A percentile compares a stretch with the other conserved stretches of the same genome.
Evolutionary conservation across 2,797 vertebrate species (phyloP).

Genomic region (Perodicticus potto): DNA sequence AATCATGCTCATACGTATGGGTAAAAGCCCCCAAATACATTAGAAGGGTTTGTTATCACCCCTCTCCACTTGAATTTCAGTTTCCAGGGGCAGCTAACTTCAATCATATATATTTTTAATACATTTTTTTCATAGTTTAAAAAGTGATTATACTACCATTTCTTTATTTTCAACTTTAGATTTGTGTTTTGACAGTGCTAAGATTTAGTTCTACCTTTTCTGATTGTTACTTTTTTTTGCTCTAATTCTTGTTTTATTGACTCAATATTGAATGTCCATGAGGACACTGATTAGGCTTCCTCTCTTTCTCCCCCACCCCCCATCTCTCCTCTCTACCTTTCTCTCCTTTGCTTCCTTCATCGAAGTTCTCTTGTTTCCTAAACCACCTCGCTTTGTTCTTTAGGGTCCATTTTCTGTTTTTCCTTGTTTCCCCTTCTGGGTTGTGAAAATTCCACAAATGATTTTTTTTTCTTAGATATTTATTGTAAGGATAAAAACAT

Average conservation of each 20-base stretch:
- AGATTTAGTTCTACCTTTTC: neutral
- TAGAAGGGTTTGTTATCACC: neutral
- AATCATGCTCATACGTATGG: neutral
- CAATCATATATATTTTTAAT: neutral
- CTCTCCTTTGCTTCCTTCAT: neutral
- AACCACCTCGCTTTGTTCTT: neutral
- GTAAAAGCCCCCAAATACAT: neutral
- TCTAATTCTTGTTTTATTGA: neutral
- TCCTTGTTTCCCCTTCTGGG: neutral
- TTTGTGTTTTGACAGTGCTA: neutral
- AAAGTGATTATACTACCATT: neutral
- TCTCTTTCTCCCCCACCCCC: neutral
- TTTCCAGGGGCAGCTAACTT: neutral
- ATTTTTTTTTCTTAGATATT: neutral
- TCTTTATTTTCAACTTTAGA: neutral
- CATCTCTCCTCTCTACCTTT: neutral
- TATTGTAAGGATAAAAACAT: neutral
- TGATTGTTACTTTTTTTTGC: neutral
- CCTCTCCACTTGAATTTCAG: neutral
- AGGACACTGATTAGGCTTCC: neutral
- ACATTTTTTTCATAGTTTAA: neutral
- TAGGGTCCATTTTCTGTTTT: neutral
- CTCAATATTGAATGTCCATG: neutral
- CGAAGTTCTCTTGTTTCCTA: neutral
- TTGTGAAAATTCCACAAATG: neutral